Base-by-base conservation (phyloP, 2,797 vertebrate genomes). In the Anisognathus igniventris region DNA sequence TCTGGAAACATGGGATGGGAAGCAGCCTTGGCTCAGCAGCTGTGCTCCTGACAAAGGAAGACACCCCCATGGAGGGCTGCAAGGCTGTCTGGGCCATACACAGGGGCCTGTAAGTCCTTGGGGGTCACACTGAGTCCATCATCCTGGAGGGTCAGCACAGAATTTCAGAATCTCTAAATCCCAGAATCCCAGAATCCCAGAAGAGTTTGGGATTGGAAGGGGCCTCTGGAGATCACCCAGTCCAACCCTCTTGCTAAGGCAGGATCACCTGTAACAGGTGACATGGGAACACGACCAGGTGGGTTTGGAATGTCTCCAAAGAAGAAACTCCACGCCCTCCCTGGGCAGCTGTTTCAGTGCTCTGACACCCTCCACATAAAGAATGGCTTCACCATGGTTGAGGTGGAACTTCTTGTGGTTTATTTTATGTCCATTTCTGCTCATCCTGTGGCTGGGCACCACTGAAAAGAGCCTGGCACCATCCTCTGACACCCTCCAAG, bases 271-370 rank as follows among this genome's bases (percentile, higher is more conserved):
- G 0, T 18, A 65, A 14, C 14, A 40, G 25, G 9, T 35, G 33
- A 16, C 57, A 64, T 12, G 30, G 24, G 22, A 42, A 31, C 15
- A 10, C 0, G 0, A 3, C 10, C 50, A 16, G 22, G 39, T 40
- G 22, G 5, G 7, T 35, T 83, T 83, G 25, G 39, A 58, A 45
- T 40, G 7, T 18, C 7, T 35, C 37, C 33, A 45, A 30, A 31
- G 3, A 31, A 37, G 30, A 42, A 71, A 16, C 3, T 12, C 14
- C 50, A 51, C 0, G 0, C 12, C 7, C 10, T 30, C 39, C 10
- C 39, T 31, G 21, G 13, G 14, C 50, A 51, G 30, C 10, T 45
- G 28, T 28, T 50, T 10, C 62, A 62, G 48, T n/a, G 21, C 21
- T 51, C 39, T 71, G 57, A 20, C 7, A 31, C 7, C 5, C 22